Base-by-base conservation (phyloP, 2,888 invertebrate species). In the Dinocampus coccinellae region DNA sequence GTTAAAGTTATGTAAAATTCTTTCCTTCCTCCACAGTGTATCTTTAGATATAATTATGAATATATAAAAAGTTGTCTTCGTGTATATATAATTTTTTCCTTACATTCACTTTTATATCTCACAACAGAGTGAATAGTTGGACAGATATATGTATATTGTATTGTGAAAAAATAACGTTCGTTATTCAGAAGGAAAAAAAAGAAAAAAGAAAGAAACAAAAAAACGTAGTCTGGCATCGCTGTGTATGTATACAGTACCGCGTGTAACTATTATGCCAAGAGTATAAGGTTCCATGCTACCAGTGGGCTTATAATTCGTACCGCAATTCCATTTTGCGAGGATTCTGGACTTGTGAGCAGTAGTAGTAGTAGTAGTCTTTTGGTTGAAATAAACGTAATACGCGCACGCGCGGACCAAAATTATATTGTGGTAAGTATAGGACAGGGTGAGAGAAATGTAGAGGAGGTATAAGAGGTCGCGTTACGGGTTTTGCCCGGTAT, bases 231-330 rank as follows among this genome's bases (percentile, higher is more conserved):
- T 70, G 68, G 57, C 63, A 39, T 39, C 11, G 39, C 39, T 39
- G n/a, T 39, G 70, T 63, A n/a, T n/a, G 58, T 53, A 42, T n/a
- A 61, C 64, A 68, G 70, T n/a, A n/a, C 61, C 68, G n/a, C 58
- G 70, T 64, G 42, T 39, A 68, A 65, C 65, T 69, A 71, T 68
- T 73, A 66, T 65, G 39, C 22, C 62, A 34, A 63, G 69, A 69
- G 53, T 64, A 65, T 71, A 71, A 68, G 65, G 53, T 70, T 65
- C 53, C 70, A 65, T 70, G 65, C 60, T 65, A 65, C 62, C 29
- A 42, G 24, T 36, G 61, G 60, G 68, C 72, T 74, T 72, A 74
- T 73, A 74, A 74, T 74, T 74, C 72, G 68, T 70, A 68, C 70
- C 52, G 70, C 70, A 68, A 70, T 70, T 70, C 68, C 67, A 72